Evolutionary conservation across 2,888 invertebrate genomes (phyloP).

Genomic region (Carterocephalus palaemon): DNA sequence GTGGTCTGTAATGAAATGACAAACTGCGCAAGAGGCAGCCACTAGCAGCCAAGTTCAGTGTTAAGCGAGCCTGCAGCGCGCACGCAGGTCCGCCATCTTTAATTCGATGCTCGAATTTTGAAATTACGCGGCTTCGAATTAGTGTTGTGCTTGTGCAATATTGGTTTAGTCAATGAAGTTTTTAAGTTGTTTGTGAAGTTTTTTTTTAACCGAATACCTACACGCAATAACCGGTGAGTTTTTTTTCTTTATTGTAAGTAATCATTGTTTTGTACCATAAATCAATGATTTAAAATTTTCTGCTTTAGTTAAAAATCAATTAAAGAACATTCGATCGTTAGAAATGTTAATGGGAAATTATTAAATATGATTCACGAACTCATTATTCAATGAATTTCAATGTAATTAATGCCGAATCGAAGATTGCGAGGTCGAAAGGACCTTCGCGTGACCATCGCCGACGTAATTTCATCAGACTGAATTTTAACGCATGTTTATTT

Average conservation of each 20-base stretch:
- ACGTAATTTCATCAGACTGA: slow-evolving; percentile 10
- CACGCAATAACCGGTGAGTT: slow-evolving; percentile 21
- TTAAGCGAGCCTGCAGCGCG: slow-evolving; percentile 48
- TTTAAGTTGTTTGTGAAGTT: slow-evolving; percentile 16
- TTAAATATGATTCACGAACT: slow-evolving; percentile 12
- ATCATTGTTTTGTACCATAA: neutral
- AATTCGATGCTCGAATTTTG: slow-evolving; percentile 33
- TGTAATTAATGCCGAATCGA: slow-evolving; percentile 17
- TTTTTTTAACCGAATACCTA: slow-evolving; percentile 4
- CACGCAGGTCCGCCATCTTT: slow-evolving; percentile 41
- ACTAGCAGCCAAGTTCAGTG: slow-evolving; percentile 64
- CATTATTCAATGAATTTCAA: slow-evolving; percentile 7
- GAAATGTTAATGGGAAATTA: slow-evolving; percentile 11
- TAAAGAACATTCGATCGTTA: slow-evolving; percentile 21
- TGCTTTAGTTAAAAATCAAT: slow-evolving; percentile 11
- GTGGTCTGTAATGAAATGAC: too few species aligned
- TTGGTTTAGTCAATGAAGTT: slow-evolving; percentile 30
- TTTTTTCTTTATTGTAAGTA: neutral
- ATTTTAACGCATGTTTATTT: slow-evolving; percentile 9
- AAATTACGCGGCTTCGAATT: slow-evolving; percentile 37
- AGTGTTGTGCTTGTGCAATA: slow-evolving; percentile 39
- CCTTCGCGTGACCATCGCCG: slow-evolving; percentile 14
- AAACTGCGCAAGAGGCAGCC: slow-evolving; percentile 44
- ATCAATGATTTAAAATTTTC: neutral
- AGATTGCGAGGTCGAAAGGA: slow-evolving; percentile 8